phyloP scores from a whole-genome alignment of 2,113 vertebrate genomes.

The Caranx melampygus region DNA sequence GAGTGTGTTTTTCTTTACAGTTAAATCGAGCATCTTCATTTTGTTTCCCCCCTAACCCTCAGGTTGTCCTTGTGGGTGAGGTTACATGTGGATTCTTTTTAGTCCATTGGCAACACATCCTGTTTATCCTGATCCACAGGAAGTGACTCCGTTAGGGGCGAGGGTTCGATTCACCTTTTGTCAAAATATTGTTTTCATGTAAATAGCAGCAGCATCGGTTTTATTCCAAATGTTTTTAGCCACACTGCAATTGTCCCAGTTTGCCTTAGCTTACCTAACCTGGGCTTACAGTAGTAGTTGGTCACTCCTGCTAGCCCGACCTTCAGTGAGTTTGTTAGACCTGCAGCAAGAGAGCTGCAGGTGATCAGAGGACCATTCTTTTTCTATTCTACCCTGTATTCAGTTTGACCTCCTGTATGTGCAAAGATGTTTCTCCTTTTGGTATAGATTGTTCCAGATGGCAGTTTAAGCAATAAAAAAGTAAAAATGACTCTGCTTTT shows the following conservation, averaged over 20 bases:
- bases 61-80: slow-evolving; percentile 53
- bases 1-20: slow-evolving; percentile 41
- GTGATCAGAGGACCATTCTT: slow-evolving; percentile 92
- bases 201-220: slow-evolving; percentile 68
- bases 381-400: slow-evolving; percentile 90
- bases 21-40: slow-evolving; percentile 34
- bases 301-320: slow-evolving; percentile 84
- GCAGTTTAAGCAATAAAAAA: slow-evolving; percentile 99
- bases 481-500: slow-evolving; percentile 72
- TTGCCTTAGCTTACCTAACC: slow-evolving; percentile 90
- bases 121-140: slow-evolving; percentile 43
- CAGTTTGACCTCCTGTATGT: slow-evolving; percentile 93
- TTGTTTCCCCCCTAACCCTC: slow-evolving; percentile 19
- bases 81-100: slow-evolving; percentile 33
- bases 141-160: slow-evolving; percentile 36
- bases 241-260: slow-evolving; percentile 84
- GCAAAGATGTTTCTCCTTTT: slow-evolving; percentile 94
- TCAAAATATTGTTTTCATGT: slow-evolving; percentile 63
- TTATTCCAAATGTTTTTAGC: slow-evolving; percentile 69
- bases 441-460: slow-evolving; percentile 96
- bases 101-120: slow-evolving; percentile 40
- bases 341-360: slow-evolving; percentile 84
- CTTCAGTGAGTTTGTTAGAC: slow-evolving; percentile 81
- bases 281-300: slow-evolving; percentile 81
- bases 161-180: slow-evolving; percentile 38